A percentile compares a stretch with the other conserved stretches of the same genome.
Evolutionary conservation across 2,797 vertebrate genomes (phyloP).

Genomic region (Cyprinella venusta): DNA sequence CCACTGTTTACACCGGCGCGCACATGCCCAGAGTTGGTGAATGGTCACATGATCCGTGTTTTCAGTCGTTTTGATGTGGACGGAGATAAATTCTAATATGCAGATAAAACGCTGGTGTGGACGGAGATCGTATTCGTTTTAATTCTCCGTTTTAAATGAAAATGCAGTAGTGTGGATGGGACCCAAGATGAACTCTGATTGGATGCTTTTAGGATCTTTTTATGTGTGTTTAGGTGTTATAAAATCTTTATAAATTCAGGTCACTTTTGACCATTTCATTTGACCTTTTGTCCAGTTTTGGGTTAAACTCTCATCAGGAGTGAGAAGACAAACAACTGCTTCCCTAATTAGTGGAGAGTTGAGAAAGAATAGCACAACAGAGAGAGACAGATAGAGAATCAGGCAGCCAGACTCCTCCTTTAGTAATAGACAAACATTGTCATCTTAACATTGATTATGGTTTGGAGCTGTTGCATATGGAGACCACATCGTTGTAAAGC

Average conservation of each 20-base stretch:
- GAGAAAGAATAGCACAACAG: constrained; percentile 16
- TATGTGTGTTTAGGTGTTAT: background rate
- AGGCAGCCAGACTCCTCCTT: constrained; percentile 20
- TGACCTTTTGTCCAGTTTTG: constrained; percentile 43
- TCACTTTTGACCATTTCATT: constrained; percentile 37
- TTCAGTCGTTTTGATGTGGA: no score
- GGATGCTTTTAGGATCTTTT: background rate
- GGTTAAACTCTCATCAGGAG: constrained; percentile 22
- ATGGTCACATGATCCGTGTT: no score
- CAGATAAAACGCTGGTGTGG: no score
- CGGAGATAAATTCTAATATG: no score
- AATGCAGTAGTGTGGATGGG: no score
- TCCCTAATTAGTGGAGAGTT: constrained; percentile 52
- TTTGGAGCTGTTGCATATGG: constrained; percentile 53
- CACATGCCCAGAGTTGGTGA: no score
- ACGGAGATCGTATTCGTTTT: no score
- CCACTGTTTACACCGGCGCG: no score
- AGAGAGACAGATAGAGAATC: background rate
- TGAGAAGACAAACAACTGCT: constrained; percentile 19
- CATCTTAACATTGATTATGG: constrained; percentile 50
- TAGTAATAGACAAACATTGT: constrained; percentile 25
- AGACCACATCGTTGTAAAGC: constrained; percentile 41
- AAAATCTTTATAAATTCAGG: background rate
- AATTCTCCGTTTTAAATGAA: no score
- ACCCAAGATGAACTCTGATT: background rate